These are phyloP conservation scores for Cebuella pygmaea DNA, from an alignment of 2,797 vertebrate genomes.

Conservation along the genomic window DNA sequence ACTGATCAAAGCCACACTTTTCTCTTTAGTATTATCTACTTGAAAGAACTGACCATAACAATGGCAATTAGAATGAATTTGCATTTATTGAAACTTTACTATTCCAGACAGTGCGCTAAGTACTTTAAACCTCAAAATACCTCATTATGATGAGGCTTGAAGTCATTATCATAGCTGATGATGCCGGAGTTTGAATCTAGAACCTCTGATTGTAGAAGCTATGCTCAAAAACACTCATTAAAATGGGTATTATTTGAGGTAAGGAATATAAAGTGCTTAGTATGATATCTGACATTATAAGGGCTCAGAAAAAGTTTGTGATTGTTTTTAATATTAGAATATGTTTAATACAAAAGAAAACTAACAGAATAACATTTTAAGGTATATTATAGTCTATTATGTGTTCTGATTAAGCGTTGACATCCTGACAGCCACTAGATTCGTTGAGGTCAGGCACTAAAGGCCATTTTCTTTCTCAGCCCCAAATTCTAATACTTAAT, in stretches of 20 bases:
- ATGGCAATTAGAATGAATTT: not conserved
- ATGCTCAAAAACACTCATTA: not conserved
- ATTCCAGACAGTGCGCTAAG: not conserved
- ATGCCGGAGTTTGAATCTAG: not conserved
- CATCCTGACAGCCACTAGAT: not conserved
- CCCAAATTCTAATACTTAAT: not conserved
- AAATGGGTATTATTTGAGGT: not conserved
- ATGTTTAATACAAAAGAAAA: not conserved
- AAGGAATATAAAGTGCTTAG: not conserved
- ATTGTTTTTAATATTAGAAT: not conserved
- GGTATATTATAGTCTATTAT: not conserved
- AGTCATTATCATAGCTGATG: not conserved
- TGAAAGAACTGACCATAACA: not conserved
- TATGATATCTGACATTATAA: not conserved
- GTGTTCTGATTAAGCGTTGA: not conserved
- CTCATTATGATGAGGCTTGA: not conserved
- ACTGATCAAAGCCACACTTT: not conserved
- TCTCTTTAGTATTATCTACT: not conserved
- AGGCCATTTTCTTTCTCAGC: not conserved
- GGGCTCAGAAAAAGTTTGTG: not conserved
- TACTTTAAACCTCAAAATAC: not conserved
- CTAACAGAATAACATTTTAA: not conserved
- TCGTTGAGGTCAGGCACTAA: not conserved
- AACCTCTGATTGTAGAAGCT: not conserved
- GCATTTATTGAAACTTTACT: not conserved